Evolutionary conservation across 2,888 invertebrate genomes (phyloP).

Genomic region (Archaeoteleia sp.): DNA sequence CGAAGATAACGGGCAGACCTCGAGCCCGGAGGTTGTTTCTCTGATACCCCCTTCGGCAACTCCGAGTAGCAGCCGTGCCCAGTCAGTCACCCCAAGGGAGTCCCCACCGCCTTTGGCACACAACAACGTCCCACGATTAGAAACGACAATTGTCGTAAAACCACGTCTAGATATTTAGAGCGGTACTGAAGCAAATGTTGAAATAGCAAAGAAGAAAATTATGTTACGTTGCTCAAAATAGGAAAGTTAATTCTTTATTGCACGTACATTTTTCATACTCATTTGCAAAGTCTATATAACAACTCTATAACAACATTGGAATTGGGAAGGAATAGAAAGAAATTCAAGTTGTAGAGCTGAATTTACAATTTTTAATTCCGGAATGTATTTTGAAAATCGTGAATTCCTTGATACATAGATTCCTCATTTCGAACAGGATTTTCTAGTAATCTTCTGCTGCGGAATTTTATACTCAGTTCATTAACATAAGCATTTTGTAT

Average conservation of each 20-base stretch:
- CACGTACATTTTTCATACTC: too few relatives aligned
- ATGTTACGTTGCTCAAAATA: constrained; percentile 11
- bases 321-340: too few relatives aligned
- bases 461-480: too few relatives aligned
- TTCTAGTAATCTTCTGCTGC: too few relatives aligned
- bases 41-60: constrained; percentile 80
- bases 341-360: too few relatives aligned
- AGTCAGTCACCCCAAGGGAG: constrained; percentile 76
- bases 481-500: too few relatives aligned
- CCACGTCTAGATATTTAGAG: constrained; percentile 31
- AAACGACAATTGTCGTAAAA: constrained; percentile 39
- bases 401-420: too few relatives aligned
- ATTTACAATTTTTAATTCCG: too few relatives aligned
- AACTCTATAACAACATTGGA: too few relatives aligned
- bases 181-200: constrained; percentile 1
- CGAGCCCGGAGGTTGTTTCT: constrained; percentile 82
- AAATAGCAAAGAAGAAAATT: constrained; percentile 3
- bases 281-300: too few relatives aligned
- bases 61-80: constrained; percentile 77
- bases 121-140: constrained; percentile 45
- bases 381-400: too few relatives aligned
- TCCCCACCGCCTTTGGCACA: constrained; percentile 78
- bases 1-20: constrained; percentile 68
- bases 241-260: constrained; percentile 21
- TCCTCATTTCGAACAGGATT: too few relatives aligned